Conservation (phyloP, 2,113 vertebrate species). For the Ciconia stormi region DNA sequence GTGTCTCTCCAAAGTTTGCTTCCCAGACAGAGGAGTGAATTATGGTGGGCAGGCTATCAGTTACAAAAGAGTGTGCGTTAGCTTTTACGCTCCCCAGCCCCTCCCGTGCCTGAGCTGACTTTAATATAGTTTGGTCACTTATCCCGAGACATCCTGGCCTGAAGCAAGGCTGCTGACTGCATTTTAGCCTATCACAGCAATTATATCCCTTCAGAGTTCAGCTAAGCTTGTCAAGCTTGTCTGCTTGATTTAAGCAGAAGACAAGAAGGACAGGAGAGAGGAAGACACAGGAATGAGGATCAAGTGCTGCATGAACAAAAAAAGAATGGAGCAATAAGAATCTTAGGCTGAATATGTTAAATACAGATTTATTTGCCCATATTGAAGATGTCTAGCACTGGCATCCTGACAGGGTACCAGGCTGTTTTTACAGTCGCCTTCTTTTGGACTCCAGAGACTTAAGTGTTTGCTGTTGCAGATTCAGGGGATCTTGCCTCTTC, state of each 20-base stretch:
- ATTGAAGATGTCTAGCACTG: background rate
- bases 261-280: background rate
- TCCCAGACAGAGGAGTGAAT: background rate
- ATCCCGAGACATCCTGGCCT: background rate
- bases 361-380: background rate
- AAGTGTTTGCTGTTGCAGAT: background rate
- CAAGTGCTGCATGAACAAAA: background rate
- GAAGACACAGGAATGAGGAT: background rate
- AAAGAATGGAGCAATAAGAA: background rate
- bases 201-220: background rate
- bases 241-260: background rate
- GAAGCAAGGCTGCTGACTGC: background rate
- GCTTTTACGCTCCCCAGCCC: background rate
- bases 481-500: background rate
- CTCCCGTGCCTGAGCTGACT: background rate
- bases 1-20: background rate
- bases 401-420: background rate
- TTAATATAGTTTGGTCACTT: background rate
- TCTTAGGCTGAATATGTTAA: background rate
- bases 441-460: background rate
- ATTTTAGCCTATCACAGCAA: background rate
- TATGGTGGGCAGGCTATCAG: background rate
- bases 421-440: background rate
- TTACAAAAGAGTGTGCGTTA: background rate
- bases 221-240: background rate